These are phyloP conservation scores for Ophioninae sp. DNA, from an alignment of 2,888 invertebrate species.

Conservation along the genomic window DNA sequence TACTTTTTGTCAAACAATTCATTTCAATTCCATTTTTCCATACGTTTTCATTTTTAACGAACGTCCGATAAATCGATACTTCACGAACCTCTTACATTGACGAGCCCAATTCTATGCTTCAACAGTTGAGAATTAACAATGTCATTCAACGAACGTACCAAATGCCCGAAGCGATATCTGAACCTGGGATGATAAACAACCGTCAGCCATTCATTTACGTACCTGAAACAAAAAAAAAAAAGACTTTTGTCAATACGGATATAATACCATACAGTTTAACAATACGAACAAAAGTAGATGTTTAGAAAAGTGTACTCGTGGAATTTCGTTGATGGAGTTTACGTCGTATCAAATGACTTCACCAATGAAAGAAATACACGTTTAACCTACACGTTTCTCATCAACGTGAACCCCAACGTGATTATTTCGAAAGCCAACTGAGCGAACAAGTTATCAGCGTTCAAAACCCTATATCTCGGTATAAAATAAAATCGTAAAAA, in stretches of 20 bases:
- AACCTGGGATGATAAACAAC: conserved; percentile 18
- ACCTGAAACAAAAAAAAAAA: conserved; percentile 44
- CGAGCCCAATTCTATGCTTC: neutral
- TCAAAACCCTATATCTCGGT: no score
- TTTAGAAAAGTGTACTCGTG: neutral
- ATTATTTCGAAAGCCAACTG: neutral
- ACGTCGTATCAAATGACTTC: no score
- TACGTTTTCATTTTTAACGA: neutral
- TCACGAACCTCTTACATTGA: neutral
- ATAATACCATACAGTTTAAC: neutral
- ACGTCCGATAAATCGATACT: neutral
- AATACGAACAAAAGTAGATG: neutral
- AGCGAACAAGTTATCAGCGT: neutral
- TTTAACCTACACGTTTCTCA: neutral
- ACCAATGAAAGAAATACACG: no score
- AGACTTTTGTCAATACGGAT: conserved; percentile 9
- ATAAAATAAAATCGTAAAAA: no score
- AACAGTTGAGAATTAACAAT: conserved; percentile 10
- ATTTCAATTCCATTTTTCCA: neutral
- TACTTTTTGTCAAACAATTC: no score
- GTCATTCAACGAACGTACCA: conserved; percentile 36
- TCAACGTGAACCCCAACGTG: neutral
- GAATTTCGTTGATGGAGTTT: neutral
- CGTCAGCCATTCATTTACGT: conserved; percentile 30
- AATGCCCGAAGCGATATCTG: neutral